Base-by-base conservation (phyloP, 2,797 vertebrate species). In the Sebastes variabilis region DNA sequence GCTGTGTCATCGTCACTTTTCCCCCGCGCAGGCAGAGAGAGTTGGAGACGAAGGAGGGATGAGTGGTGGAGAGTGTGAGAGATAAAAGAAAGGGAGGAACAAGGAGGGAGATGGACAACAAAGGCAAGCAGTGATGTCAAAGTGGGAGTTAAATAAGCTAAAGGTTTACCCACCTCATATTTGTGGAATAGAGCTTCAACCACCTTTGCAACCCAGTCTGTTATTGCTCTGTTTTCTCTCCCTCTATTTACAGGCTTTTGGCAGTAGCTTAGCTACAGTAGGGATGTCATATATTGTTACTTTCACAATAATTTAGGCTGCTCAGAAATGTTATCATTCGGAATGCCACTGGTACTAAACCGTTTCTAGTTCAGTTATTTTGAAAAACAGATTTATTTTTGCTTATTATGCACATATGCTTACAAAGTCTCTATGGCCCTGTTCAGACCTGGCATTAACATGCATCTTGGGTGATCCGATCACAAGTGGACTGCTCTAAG, bases 1-100 rank as follows among this genome's bases (percentile, higher is more conserved):
- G 79, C 83, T 71, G 79, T 82, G 75, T 86, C 77, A 79, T 84
- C 65, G 7, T 72, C 72, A 18, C 71, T 36, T 64, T 14, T n/a
- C 34, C 58, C 62, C 52, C 12, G 4, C 2, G 12, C n/a, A 0
- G 52, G 12, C 74, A 54, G 18, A 59, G 12, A 32, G 74, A 56
- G 72, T 36, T 69, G 52, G 49, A 65, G 61, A 62, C 7, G 12
- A 32, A 7, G 13, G 70, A 49, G 25, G 24, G 24, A 67, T 5
- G 65, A 79, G 36, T 5, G 30, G 20, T 70, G 38, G 27, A 70
- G 22, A 75, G 64, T 14, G 32, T n/a, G 60, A 58, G 55, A 68
- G 58, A 69, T 54, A 46, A 72, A 59, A 71, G 59, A 32, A 60
- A 74, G 29, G 20, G 24, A 71, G 69, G 13, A 22, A 8, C n/a